Base-by-base conservation (phyloP, 2,888 invertebrate genomes). In the Zaprionus obscuricornis region DNA sequence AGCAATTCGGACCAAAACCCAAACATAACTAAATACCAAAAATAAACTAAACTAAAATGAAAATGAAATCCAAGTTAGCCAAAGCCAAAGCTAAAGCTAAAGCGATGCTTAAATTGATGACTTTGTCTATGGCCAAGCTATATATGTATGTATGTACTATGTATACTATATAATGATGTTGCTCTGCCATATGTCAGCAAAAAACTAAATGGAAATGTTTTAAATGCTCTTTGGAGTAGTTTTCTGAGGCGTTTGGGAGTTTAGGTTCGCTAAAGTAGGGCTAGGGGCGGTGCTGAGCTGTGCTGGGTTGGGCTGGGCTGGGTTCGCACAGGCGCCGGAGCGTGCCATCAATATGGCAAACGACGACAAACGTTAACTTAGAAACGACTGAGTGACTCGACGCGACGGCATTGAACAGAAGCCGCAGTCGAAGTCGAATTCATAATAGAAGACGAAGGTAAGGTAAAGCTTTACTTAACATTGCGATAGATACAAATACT, bases 1-100 rank as follows among this genome's bases (percentile, higher is more conserved):
- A 84, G 87, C 87, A 86, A 87, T 85, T 86, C 86, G 85, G 76
- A 74, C 74, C 85, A 71, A 73, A 78, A 72, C 66, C 71, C 51
- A 68, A 75, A 66, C 56, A 57, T 57, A 47, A 49, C 65, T 62
- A 65, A 79, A 66, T 49, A 37, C 50, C 51, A 24, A 43, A 36
- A 24, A 26, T 40, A 40, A 52, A 65, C 50, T 8, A n/a, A 56
- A 62, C 45, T 49, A 36, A 51, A 46, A 45, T 22, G 42, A 55
- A 42, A 36, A 70, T 65, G 40, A 11, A 63, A 51, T 46, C 34
- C 33, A 46, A 46, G n/a, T n/a, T n/a, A 59, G 46, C 63, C 36
- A 27, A 64, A 49, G 47, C 26, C 34, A 42, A 20, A n/a, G n/a
- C 40, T 31, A 18, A 31, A 45, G 57, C 29, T 34, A 36, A 70